Conservation (phyloP, 2,797 vertebrate species). For the Ptychadena robeensis region DNA sequence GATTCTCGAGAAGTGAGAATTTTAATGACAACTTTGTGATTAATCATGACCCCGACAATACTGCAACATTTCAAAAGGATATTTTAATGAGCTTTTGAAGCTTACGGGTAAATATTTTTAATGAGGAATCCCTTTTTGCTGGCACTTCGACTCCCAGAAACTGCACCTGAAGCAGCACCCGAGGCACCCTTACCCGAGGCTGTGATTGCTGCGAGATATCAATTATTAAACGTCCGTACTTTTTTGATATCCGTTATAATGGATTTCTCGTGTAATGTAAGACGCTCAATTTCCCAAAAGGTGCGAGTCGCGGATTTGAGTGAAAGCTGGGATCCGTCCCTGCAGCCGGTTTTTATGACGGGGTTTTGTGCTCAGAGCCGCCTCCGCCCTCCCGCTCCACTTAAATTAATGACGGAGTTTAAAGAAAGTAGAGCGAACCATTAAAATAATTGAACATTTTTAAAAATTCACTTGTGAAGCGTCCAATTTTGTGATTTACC, state of each 20-base stretch:
- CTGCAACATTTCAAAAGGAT: background rate
- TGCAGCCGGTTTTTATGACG: too few species aligned
- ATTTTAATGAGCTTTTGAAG: background rate
- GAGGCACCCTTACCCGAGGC: background rate
- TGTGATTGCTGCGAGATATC: background rate
- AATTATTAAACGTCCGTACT: conserved; percentile 35
- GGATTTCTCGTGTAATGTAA: conserved; percentile 31
- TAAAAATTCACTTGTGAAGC: conserved; percentile 16
- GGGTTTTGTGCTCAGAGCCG: background rate
- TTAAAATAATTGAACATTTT: conserved; percentile 56
- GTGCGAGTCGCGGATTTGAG: background rate
- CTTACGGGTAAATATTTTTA: background rate
- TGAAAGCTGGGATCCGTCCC: background rate
- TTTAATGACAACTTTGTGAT: background rate
- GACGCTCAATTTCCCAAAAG: background rate
- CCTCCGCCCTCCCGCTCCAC: background rate
- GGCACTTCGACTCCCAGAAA: background rate
- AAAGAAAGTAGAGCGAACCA: conserved; percentile 32
- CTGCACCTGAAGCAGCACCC: background rate
- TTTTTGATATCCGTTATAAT: conserved; percentile 1
- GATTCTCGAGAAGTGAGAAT: background rate
- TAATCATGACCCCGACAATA: background rate
- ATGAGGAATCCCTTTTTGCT: background rate
- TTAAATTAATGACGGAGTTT: conserved; percentile 49
- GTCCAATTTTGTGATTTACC: conserved; percentile 49